Evolutionary conservation across 2,888 invertebrate species (phyloP).

Genomic region (Amblyjoppa fuscipennis): DNA sequence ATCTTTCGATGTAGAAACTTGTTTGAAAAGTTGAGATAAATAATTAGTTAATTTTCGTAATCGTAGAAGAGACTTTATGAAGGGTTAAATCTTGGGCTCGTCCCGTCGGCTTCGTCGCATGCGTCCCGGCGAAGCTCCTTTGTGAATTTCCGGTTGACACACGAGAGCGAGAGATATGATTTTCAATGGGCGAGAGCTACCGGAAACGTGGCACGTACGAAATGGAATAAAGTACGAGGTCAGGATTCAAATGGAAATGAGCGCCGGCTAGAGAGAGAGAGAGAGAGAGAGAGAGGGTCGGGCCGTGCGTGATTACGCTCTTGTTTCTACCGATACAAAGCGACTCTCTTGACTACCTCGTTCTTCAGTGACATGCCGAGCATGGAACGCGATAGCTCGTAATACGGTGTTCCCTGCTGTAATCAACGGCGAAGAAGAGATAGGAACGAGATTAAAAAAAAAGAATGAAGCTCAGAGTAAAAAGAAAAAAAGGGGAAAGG

Average conservation of each 20-base stretch:
- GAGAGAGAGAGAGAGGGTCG: too few relatives aligned
- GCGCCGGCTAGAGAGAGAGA: background rate
- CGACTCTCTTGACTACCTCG: background rate
- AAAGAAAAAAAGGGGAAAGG: background rate
- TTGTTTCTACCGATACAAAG: slow-evolving; percentile 45
- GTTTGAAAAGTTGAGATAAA: too few relatives aligned
- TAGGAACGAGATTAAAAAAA: background rate
- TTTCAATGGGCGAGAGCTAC: slow-evolving; percentile 1
- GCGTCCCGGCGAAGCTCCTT: background rate
- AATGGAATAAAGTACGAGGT: slow-evolving; percentile 50
- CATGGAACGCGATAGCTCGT: background rate
- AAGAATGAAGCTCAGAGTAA: background rate
- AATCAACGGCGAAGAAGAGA: background rate
- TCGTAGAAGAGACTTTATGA: too few relatives aligned
- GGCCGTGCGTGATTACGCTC: slow-evolving; percentile 5
- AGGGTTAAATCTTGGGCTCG: too few relatives aligned
- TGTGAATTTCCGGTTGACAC: slow-evolving; percentile 46
- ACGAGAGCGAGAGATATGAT: background rate
- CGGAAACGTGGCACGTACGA: slow-evolving; percentile 33
- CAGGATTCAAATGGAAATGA: slow-evolving; percentile 45
- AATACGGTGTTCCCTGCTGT: background rate
- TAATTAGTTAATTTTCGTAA: too few relatives aligned
- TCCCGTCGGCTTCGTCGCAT: too few relatives aligned
- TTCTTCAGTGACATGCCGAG: background rate
- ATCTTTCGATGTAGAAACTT: too few relatives aligned